Percentiles rank a stretch among this genome's conserved stretches.
These are phyloP conservation scores for Adoxophyes honmai DNA, from an alignment of 1,140 invertebrate species.

Conservation along the genomic window DNA sequence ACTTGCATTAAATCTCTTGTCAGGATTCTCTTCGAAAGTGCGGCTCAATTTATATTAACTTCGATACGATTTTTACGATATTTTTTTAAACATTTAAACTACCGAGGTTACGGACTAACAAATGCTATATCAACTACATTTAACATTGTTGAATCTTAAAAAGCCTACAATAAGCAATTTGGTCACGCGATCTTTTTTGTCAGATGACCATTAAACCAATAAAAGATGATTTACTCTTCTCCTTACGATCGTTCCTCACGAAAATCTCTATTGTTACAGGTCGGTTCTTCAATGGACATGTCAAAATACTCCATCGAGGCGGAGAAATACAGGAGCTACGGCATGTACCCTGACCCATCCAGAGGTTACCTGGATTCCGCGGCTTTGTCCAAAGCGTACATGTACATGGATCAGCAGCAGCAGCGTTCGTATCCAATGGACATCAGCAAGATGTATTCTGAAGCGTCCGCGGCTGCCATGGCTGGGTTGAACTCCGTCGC, in stretches of 20 bases:
- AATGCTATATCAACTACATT: too few relatives aligned
- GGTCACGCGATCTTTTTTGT: too few relatives aligned
- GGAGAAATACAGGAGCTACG: conserved; percentile 85
- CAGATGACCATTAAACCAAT: too few relatives aligned
- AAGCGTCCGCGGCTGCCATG: conserved; percentile 68
- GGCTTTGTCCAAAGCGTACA: conserved; percentile 87
- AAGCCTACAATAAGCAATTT: too few relatives aligned
- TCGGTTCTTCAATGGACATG: conserved; percentile 87
- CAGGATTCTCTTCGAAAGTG: background rate
- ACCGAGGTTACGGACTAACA: too few relatives aligned
- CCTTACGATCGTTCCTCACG: too few relatives aligned
- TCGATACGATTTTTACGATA: too few relatives aligned
- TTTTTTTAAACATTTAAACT: too few relatives aligned
- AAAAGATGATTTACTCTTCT: too few relatives aligned
- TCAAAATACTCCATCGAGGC: conserved; percentile 86
- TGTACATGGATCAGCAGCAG: conserved; percentile 86
- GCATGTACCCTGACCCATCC: conserved; percentile 83
- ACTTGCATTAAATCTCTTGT: background rate
- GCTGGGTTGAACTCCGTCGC: conserved; percentile 61
- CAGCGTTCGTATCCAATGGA: conserved; percentile 80
- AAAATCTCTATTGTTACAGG: conserved; percentile 67
- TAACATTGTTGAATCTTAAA: too few relatives aligned
- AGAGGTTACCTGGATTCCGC: conserved; percentile 86
- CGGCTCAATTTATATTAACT: too few relatives aligned
- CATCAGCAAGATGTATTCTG: conserved; percentile 83